A percentile compares a stretch with the other conserved stretches of the same genome.
Conservation (phyloP, 2,797 vertebrate genomes). For the Melanogrammus aeglefinus region DNA sequence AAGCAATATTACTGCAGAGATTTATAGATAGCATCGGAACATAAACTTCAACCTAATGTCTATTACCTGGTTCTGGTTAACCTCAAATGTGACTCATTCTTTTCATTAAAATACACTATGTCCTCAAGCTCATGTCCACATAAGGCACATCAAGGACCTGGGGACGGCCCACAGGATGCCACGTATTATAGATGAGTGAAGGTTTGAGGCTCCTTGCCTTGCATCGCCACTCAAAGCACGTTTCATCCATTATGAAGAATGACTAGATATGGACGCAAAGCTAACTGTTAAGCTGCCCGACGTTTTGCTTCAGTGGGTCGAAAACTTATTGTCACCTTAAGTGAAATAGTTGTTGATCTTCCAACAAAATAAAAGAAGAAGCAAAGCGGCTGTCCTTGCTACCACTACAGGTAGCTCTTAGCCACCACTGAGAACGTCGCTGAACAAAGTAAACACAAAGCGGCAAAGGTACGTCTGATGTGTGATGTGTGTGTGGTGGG, state of each 20-base stretch:
- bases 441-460: not conserved
- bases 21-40: slow-evolving; percentile 5
- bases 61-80: slow-evolving; percentile 1
- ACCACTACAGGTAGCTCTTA: too few relatives aligned
- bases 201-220: too few relatives aligned
- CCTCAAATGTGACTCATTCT: slow-evolving; percentile 2
- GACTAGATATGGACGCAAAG: too few relatives aligned
- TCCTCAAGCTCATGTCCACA: not conserved
- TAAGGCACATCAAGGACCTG: too few relatives aligned
- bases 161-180: not conserved
- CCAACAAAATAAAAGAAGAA: too few relatives aligned
- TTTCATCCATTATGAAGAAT: too few relatives aligned
- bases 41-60: slow-evolving; percentile 8
- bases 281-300: too few relatives aligned
- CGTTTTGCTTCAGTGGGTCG: too few relatives aligned
- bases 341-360: too few relatives aligned
- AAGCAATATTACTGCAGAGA: slow-evolving; percentile 6
- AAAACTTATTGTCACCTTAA: too few relatives aligned
- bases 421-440: slow-evolving; percentile 10
- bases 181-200: slow-evolving; percentile 2
- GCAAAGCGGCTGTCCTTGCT: too few relatives aligned
- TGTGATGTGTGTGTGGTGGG: slow-evolving; percentile 48
- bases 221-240: too few relatives aligned
- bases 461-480: not conserved
- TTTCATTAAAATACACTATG: slow-evolving; percentile 4